A percentile compares a stretch with the other conserved stretches of the same genome.
Evolutionary conservation across 2,113 vertebrate genomes (phyloP).

Genomic region (Anas platyrhynchos): DNA sequence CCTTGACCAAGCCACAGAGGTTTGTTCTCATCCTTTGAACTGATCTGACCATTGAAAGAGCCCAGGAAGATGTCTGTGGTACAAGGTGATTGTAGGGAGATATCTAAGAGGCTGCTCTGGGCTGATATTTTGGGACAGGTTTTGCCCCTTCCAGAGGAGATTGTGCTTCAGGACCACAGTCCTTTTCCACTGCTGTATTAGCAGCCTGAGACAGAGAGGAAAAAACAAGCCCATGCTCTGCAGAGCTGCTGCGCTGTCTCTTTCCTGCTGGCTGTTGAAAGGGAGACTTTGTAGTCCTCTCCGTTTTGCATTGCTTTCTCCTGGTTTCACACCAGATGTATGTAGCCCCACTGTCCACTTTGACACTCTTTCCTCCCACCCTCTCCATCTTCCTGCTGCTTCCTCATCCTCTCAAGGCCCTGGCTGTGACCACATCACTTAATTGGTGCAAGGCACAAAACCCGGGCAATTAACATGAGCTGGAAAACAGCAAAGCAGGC

Average conservation of each 20-base stretch:
- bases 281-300: not conserved
- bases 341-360: not conserved
- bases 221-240: not conserved
- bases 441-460: not conserved
- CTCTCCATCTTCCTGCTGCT: not conserved
- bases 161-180: not conserved
- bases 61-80: not conserved
- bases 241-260: not conserved
- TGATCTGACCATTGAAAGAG: not conserved
- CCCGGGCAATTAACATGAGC: not conserved
- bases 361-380: not conserved
- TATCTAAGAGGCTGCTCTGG: not conserved
- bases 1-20: not conserved
- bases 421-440: not conserved
- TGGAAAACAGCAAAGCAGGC: not conserved
- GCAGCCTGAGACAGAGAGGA: not conserved
- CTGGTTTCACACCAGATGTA: not conserved
- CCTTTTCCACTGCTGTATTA: not conserved
- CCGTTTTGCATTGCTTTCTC: not conserved
- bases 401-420: not conserved
- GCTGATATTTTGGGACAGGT: not conserved
- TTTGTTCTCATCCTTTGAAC: not conserved
- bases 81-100: not conserved
- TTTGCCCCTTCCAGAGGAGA: not conserved
- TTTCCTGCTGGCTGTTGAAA: not conserved